A percentile compares a stretch with the other conserved stretches of the same genome.
These are phyloP conservation scores for Crossocerus cetratus DNA, from an alignment of 2,888 invertebrate genomes.

Conservation along the genomic window DNA sequence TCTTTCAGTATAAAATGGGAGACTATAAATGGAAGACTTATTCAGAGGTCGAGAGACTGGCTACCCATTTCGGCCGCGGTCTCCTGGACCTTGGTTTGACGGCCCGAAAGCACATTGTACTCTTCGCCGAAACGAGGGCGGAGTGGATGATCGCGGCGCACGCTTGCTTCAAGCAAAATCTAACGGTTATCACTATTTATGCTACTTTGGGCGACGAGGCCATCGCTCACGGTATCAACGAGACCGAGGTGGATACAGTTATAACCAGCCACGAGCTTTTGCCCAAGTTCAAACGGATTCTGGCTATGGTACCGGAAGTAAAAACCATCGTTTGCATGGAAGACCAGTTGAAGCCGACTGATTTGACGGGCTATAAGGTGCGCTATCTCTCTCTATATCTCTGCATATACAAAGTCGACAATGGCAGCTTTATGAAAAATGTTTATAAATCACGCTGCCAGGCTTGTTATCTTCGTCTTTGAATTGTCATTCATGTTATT, in stretches of 20 bases:
- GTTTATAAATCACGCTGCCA: too few species aligned
- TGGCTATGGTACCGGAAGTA: slow-evolving; percentile 85
- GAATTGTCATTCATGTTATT: not conserved
- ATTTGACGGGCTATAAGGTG: slow-evolving; percentile 83
- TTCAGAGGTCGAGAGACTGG: slow-evolving; percentile 86
- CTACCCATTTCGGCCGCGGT: slow-evolving; percentile 89
- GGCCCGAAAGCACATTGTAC: slow-evolving; percentile 87
- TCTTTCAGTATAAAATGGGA: slow-evolving; percentile 90
- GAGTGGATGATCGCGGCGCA: slow-evolving; percentile 99
- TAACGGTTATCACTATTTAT: slow-evolving; percentile 94
- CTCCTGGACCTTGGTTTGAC: slow-evolving; percentile 87
- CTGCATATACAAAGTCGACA: not conserved
- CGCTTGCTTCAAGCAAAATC: slow-evolving; percentile 94
- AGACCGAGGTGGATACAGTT: slow-evolving; percentile 95
- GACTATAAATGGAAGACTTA: slow-evolving; percentile 94
- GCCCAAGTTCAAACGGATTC: slow-evolving; percentile 91
- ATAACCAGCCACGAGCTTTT: slow-evolving; percentile 95
- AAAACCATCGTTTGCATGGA: slow-evolving; percentile 92
- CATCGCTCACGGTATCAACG: slow-evolving; percentile 96
- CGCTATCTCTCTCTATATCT: not conserved
- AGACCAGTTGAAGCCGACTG: slow-evolving; percentile 88
- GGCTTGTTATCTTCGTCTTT: not conserved
- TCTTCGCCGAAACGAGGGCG: slow-evolving; percentile 98
- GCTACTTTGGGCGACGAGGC: slow-evolving; percentile 98
- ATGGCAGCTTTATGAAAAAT: not conserved